Percentiles rank a stretch among this genome's conserved stretches.
Evolutionary conservation across 2,113 vertebrate genomes (phyloP).

Genomic region (Daphoenositta chrysoptera): DNA sequence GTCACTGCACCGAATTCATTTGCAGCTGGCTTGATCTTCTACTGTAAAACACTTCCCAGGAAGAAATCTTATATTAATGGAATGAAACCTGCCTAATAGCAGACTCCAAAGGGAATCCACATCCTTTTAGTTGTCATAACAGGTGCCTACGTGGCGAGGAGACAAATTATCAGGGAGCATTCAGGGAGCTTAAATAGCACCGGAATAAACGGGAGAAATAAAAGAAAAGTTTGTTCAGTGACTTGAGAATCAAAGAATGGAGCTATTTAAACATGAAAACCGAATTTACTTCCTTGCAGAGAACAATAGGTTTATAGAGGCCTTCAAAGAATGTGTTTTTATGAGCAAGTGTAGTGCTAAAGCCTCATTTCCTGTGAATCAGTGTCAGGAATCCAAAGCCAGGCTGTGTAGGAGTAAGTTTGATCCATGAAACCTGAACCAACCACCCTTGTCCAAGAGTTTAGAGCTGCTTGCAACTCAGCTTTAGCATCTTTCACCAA

Average conservation of each 20-base stretch:
- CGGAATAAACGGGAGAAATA: background rate
- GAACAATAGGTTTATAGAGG: background rate
- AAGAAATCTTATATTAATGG: conserved; percentile 49
- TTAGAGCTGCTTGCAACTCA: background rate
- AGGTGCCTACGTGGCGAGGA: background rate
- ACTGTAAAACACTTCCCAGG: background rate
- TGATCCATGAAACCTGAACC: background rate
- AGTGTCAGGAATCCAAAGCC: background rate
- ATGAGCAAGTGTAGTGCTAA: background rate
- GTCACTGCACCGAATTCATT: conserved; percentile 43
- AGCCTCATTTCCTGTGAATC: background rate
- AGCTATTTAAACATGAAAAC: background rate
- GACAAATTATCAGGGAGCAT: conserved; percentile 11
- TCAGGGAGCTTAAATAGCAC: background rate
- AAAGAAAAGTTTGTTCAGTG: background rate
- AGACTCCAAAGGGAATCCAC: conserved; percentile 52
- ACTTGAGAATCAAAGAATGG: background rate
- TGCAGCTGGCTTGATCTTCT: conserved; percentile 38
- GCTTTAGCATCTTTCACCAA: background rate
- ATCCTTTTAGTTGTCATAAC: conserved; percentile 35
- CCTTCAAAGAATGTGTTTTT: background rate
- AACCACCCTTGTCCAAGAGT: background rate
- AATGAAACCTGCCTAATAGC: conserved; percentile 43
- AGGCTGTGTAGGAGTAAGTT: background rate
- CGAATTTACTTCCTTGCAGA: background rate